Base-by-base conservation (phyloP, 2,888 invertebrate genomes). In the Ophion costatus region DNA sequence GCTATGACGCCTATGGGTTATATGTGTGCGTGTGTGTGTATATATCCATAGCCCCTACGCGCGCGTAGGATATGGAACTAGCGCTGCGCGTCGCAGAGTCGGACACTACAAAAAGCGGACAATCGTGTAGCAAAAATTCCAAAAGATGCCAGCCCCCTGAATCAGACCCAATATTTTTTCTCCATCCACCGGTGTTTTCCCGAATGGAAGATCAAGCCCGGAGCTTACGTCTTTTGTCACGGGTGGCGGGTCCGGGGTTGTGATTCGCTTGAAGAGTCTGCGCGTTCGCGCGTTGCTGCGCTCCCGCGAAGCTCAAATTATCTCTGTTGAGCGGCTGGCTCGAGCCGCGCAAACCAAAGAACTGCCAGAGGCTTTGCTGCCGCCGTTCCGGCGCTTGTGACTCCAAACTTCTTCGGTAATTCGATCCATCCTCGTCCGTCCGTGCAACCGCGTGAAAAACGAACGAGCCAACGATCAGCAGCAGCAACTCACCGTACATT, bases 221-320 rank as follows among this genome's bases (percentile, higher is more conserved):
- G 0, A 64, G 14, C 83, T 80, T 51, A 85, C 82, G 20, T 80
- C 85, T 80, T 66, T 85, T 85, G 17, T 85, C 85, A 2, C 85
- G 85, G 5, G 3, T 51, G 17, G 51, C 51, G 17, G 56, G 38
- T 56, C 75, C 51, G 20, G 66, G 42, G 56, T 22, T 71, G 10
- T 70, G 63, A 61, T 61, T n/a, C 51, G 76, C 29, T 17, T 70
- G 75, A n/a, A 3, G 29, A 75, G 63, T 76, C 2, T 82, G 66
- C n/a, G 14, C 11, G 42, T 38, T 67, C 2, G 20, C 9, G n/a
- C 76, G 76, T 63, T 76, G 82, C 63, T 67, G 56, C 11, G 61
- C 63, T n/a, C 63, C 76, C 2, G 76, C 61, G 17, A 42, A 7
- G n/a, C 51, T 69, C 17, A 9, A 61, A 73, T 73, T 80, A 7